Base-by-base conservation (phyloP, 2,888 invertebrate genomes). In the Calliopum simillimum region DNA sequence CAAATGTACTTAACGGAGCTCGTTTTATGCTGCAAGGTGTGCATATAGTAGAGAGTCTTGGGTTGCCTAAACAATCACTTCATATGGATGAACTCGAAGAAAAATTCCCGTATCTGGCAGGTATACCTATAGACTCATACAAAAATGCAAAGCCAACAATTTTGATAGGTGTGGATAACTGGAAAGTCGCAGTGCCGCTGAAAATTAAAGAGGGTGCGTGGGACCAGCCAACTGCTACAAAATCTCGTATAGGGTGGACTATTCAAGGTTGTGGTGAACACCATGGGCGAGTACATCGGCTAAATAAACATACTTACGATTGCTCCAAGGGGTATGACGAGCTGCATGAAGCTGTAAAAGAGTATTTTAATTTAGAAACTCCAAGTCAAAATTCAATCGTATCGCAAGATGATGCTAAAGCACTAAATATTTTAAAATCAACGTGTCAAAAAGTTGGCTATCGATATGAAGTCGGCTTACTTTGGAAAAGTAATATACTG, bases 401-500 rank as follows among this genome's bases (percentile, higher is more conserved):
- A 33, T 73, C 71, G 16, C 33, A 21, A 56, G 71, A 75, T 25
- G 69, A 73, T 16, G 11, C 43, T 16, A 64, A 51, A 58, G 69
- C 73, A 12, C 16, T 68, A 23, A 33, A 59, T 25, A 71, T 75
- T 11, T 63, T 75, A 13, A 58, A 74, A 23, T 47, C 56, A 13
- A 75, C 73, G 13, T 75, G 72, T 51, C 58, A 62, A 51, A 47
- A 68, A 25, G 43, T 53, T 23, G 64, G 43, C 33, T 65, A 62
- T 6, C 59, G 59, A n/a, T 76, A 63, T 19, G 74, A 77, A 72
- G 75, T 73, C 16, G 76, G 75, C 2, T 69, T 79, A 21, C 68
- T 78, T 14, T 77, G 79, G 77, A 74, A 73, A 66, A 74, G 73
- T 46, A 68, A 75, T 16, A 23, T 71, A 21, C 33, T 71, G 68